Evolutionary conservation across 2,888 invertebrate species (phyloP).

Genomic region (Erannis defoliaria): DNA sequence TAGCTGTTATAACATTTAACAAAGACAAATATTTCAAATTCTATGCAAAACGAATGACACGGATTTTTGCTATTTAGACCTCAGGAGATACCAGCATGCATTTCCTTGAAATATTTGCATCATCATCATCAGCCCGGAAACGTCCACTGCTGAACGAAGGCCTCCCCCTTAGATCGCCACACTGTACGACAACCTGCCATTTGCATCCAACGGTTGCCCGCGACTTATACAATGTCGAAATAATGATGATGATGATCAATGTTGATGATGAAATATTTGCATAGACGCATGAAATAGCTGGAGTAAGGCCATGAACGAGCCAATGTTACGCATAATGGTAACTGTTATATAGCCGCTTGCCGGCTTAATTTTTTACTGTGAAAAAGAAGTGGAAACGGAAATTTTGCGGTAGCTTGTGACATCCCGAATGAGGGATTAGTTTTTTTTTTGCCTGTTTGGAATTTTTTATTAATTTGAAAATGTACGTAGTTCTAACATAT

Average conservation of each 20-base stretch:
- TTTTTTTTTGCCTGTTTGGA: neutral
- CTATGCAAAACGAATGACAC: too few relatives aligned
- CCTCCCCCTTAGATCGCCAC: too few relatives aligned
- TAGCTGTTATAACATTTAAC: too few relatives aligned
- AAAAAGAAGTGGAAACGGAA: conserved; percentile 18
- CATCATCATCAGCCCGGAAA: too few relatives aligned
- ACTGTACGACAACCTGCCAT: too few relatives aligned
- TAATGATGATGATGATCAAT: too few relatives aligned
- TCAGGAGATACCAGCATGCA: neutral
- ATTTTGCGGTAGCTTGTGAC: neutral
- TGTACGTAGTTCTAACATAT: too few relatives aligned
- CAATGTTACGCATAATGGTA: conserved; percentile 24
- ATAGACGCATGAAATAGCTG: conserved; percentile 38
- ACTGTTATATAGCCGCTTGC: conserved; percentile 25
- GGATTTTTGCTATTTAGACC: too few relatives aligned
- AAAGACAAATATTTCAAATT: neutral
- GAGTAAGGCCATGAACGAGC: conserved; percentile 34
- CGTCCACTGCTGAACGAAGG: too few relatives aligned
- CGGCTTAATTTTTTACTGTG: conserved; percentile 24
- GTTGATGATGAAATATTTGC: conserved; percentile 34
- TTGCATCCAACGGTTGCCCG: too few relatives aligned
- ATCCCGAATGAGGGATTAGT: neutral
- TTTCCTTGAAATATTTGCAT: conserved; percentile 34
- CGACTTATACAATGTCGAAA: too few relatives aligned
- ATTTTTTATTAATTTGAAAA: too few relatives aligned